phyloP scores from a whole-genome alignment of 2,113 vertebrate genomes.

The Dipodomys ordii region DNA sequence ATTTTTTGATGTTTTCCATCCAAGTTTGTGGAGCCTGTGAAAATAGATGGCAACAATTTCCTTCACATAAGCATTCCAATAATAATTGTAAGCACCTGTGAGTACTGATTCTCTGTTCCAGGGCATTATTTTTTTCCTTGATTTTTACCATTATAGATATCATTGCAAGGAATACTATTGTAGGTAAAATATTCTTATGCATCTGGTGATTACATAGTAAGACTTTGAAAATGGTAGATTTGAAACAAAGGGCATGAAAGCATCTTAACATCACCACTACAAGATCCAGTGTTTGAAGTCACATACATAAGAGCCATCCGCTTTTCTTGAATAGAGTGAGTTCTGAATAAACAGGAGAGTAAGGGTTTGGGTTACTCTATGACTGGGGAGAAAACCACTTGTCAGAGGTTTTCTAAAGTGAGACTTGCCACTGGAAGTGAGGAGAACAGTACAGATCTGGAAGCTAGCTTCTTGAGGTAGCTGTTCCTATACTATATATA shows the following conservation, averaged over 20 bases:
- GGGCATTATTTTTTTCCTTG: not conserved
- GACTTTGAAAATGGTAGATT: not conserved
- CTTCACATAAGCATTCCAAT: not conserved
- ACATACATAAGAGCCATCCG: too few species aligned
- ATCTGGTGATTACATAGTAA: not conserved
- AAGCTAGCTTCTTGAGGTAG: not conserved
- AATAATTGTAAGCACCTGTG: not conserved
- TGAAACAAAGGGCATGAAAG: not conserved
- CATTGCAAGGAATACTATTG: not conserved
- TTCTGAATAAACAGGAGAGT: not conserved
- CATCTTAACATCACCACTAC: not conserved
- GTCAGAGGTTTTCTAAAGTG: rapidly evolving
- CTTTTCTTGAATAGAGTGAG: not conserved
- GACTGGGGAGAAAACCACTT: not conserved
- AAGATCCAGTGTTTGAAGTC: not conserved
- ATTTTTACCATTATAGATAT: slow-evolving; percentile 5
- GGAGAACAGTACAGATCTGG: not conserved
- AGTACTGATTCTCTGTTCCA: not conserved
- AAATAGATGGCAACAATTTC: not conserved
- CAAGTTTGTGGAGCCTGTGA: too few species aligned
- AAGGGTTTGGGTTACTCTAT: not conserved
- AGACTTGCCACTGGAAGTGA: not conserved
- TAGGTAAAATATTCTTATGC: not conserved
- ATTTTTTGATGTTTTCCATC: not conserved
- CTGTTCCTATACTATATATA: not conserved